Base-by-base conservation (phyloP, 2,113 vertebrate genomes). In the Camelus bactrianus region DNA sequence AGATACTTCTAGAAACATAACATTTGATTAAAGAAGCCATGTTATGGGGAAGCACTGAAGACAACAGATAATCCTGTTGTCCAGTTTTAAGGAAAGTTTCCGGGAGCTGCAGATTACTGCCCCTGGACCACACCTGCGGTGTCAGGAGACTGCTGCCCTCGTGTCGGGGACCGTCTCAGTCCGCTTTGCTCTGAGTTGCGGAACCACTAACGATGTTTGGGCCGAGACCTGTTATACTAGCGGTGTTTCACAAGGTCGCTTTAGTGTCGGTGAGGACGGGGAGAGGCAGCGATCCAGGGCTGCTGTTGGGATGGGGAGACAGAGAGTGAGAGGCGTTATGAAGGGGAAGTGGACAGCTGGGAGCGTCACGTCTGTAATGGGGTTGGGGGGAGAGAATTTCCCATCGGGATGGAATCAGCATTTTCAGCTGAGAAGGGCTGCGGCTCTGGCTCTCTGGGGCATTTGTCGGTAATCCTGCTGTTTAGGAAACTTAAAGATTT, bases 401-500 rank as follows among this genome's bases (percentile, higher is more conserved):
- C 52, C 1, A 0, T 91, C 86, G 56, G 38, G n/a, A 73, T 20
- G 19, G 88, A 20, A 1, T 50, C 16, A 12, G 35, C 35, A 28
- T 80, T 94, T 91, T 77, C 54, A 50, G 32, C 35, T 16, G 13
- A 77, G 42, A 46, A 73, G 20, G 69, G 75, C 86, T n/a, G 35
- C 65, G 28, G 75, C 70, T 50, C 26, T 28, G 7, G 48, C 56
- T 95, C 81, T 88, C 64, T 79, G 65, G 96, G 80, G 89, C 91
- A 89, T 97, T 94, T 82, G 30, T 88, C 64, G 17, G 75, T 97
- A 93, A 97, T 96, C 82, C 35, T 81, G 26, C 89, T 96, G 91
- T 91, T 93, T 76, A 94, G 79, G 62, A 89, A 94, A 95, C 88
- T 85, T 95, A 65, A 91, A 82, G 75, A 84, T 69, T 72, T 92